A percentile compares a stretch with the other conserved stretches of the same genome.
These are phyloP conservation scores for Sarcophaga bullata DNA, from an alignment of 1,140 invertebrate genomes.

Conservation along the genomic window DNA sequence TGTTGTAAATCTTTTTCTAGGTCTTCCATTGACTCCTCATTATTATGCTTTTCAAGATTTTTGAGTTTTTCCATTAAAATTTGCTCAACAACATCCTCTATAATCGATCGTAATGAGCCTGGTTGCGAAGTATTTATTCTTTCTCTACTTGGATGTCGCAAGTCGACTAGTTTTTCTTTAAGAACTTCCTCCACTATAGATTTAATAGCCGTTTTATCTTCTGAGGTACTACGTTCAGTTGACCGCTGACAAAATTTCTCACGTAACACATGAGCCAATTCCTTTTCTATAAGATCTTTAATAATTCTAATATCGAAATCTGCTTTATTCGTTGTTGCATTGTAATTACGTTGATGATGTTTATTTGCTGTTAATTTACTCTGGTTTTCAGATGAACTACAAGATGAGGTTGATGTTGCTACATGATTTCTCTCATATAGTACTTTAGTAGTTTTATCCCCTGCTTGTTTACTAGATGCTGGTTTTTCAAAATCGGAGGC, in stretches of 20 bases:
- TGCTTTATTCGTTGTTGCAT: background rate
- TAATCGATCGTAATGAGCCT: background rate
- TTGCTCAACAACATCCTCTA: constrained; percentile 7
- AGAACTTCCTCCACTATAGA: background rate
- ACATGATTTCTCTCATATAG: background rate
- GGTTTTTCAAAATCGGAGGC: constrained; percentile 43
- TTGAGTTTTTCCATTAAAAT: constrained; percentile 14
- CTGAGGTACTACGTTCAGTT: background rate
- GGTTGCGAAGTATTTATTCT: background rate
- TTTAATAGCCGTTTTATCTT: background rate
- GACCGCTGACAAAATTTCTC: background rate
- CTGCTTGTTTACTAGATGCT: background rate
- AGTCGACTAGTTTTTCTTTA: background rate
- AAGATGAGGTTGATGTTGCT: background rate
- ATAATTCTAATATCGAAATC: background rate
- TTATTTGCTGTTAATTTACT: background rate
- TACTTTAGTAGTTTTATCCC: background rate
- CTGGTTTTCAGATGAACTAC: background rate
- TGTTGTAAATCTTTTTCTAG: background rate
- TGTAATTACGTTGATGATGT: too few relatives aligned
- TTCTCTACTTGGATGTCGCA: background rate
- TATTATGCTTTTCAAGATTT: too few relatives aligned
- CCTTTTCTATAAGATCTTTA: background rate
- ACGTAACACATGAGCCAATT: background rate
- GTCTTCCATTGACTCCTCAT: background rate